phyloP scores from a whole-genome alignment of 2,888 invertebrate species.

The Clistopyga incitator region DNA sequence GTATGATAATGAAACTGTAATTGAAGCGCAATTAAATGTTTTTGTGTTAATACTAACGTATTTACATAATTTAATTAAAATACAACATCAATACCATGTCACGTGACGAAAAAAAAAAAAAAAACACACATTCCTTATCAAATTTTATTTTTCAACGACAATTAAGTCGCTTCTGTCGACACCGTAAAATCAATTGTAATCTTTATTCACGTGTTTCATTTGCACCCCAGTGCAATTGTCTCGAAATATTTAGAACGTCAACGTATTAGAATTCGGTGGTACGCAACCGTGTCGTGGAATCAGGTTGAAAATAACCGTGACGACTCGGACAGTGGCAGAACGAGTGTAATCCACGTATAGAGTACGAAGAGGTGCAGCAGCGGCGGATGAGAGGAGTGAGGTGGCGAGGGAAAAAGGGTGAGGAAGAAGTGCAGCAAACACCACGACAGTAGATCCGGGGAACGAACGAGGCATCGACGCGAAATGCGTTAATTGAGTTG shows the following conservation, averaged over 20 bases:
- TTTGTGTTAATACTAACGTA: background rate
- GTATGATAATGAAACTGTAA: background rate
- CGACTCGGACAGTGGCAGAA: constrained; percentile 32
- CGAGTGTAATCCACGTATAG: constrained; percentile 31
- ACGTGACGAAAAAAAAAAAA: too few relatives aligned
- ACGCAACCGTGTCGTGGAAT: constrained; percentile 13
- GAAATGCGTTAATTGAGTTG: constrained; percentile 71
- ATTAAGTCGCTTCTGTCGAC: too few relatives aligned
- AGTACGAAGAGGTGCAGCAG: constrained; percentile 13
- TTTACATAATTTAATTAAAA: background rate
- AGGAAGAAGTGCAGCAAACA: constrained; percentile 25
- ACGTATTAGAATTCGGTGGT: constrained; percentile 22
- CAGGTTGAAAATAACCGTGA: constrained; percentile 64
- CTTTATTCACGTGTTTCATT: background rate
- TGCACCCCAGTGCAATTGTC: constrained; percentile 1
- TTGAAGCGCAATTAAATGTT: background rate
- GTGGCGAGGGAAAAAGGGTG: background rate
- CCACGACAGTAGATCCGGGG: background rate
- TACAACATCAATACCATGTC: background rate
- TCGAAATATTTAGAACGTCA: constrained; percentile 19
- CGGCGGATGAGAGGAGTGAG: background rate
- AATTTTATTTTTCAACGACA: too few relatives aligned
- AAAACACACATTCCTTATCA: too few relatives aligned
- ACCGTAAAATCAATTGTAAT: background rate
- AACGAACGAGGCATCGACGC: constrained; percentile 60